Conservation (phyloP, 1,140 invertebrate genomes). For the Protaetia brevitarsis region DNA sequence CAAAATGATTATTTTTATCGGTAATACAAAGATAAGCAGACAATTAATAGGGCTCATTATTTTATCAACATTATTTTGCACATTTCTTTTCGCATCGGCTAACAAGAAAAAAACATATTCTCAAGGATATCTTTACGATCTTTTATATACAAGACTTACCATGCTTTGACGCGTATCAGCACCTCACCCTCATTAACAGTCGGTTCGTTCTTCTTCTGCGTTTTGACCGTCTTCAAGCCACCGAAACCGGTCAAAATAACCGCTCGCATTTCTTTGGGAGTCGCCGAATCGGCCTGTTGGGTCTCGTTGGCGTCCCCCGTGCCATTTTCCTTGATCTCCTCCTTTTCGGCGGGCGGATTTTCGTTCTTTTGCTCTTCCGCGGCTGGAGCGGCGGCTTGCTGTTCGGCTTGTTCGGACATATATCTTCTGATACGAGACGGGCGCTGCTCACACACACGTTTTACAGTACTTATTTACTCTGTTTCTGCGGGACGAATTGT, state of each 20-base stretch:
- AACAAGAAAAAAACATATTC: neutral
- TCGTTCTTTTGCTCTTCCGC: constrained; percentile 53
- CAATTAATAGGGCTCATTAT: neutral
- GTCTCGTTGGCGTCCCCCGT: constrained; percentile 50
- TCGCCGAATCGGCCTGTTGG: constrained; percentile 45
- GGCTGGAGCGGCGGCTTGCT: constrained; percentile 50
- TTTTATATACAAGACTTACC: constrained; percentile 60
- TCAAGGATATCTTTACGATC: neutral
- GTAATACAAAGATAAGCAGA: neutral
- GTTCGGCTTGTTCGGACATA: constrained; percentile 28
- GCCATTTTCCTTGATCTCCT: constrained; percentile 53
- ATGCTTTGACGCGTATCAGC: constrained; percentile 78
- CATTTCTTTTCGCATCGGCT: neutral
- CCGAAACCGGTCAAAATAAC: constrained; percentile 81
- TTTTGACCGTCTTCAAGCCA: constrained; percentile 79
- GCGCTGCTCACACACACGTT: neutral
- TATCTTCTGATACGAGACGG: neutral
- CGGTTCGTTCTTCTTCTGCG: constrained; percentile 75
- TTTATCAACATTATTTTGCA: neutral
- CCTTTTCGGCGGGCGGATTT: constrained; percentile 50
- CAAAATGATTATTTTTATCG: neutral
- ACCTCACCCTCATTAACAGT: constrained; percentile 73
- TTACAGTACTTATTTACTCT: neutral
- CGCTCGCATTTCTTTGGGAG: constrained; percentile 74
- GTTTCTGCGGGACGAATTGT: neutral